Percentiles rank a stretch among this genome's conserved stretches.
These are phyloP conservation scores for Limenitis camilla DNA, from an alignment of 2,888 invertebrate species.

Conservation along the genomic window DNA sequence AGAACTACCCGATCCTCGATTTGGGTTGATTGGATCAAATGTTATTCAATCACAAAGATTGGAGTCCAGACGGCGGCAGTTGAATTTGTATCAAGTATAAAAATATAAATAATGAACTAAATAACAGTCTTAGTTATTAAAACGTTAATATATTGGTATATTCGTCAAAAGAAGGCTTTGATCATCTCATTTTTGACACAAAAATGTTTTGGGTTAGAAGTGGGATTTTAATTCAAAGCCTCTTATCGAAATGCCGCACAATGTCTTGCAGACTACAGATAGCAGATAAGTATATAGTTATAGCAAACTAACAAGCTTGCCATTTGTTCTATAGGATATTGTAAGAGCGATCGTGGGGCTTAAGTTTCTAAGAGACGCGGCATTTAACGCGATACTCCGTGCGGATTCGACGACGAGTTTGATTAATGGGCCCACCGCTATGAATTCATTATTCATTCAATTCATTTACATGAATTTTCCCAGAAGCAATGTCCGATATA, in stretches of 20 bases:
- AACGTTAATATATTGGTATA: too few species aligned
- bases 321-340: conserved; percentile 41
- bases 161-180: too few species aligned
- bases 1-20: conserved; percentile 63
- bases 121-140: too few species aligned
- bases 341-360: too few species aligned
- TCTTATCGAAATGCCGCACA: too few species aligned
- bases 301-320: conserved; percentile 29
- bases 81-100: too few species aligned
- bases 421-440: conserved; percentile 21
- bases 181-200: too few species aligned
- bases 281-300: neutral
- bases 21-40: conserved; percentile 71
- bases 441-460: conserved; percentile 13
- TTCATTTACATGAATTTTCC: conserved; percentile 10
- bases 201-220: too few species aligned
- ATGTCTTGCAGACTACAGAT: conserved; percentile 52
- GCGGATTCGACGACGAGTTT: conserved; percentile 1
- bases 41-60: conserved; percentile 66
- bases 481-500: conserved; percentile 1
- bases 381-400: conserved; percentile 33
- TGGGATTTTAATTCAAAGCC: too few species aligned
- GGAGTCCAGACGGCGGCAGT: conserved; percentile 68
- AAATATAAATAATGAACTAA: too few species aligned
- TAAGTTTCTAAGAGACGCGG: too few species aligned